Conservation (phyloP, 2,888 invertebrate species). For the Drosophila stalkeri region DNA sequence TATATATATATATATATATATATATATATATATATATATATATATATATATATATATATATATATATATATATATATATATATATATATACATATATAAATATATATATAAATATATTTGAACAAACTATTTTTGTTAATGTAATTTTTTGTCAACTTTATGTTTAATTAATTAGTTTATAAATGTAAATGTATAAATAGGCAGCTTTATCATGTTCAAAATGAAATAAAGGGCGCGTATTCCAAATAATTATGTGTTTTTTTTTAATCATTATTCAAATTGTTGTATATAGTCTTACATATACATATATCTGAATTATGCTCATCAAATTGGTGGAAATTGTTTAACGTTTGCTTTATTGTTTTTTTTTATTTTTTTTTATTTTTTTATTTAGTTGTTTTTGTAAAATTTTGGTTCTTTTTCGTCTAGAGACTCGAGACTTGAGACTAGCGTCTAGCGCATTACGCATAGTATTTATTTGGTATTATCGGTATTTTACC, state of each 20-base stretch:
- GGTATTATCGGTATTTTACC: slow-evolving; percentile 25
- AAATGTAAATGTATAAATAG: slow-evolving; percentile 77
- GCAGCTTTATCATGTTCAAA: slow-evolving; percentile 64
- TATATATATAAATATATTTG: not conserved
- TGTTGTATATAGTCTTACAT: slow-evolving; percentile 40
- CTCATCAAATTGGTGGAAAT: slow-evolving; percentile 74
- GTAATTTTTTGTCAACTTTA: slow-evolving; percentile 10
- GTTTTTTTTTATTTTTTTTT: slow-evolving; percentile 17
- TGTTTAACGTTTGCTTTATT: slow-evolving; percentile 49
- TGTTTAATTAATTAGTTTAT: slow-evolving; percentile 46
- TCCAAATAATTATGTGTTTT: slow-evolving; percentile 43
- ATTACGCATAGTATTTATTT: slow-evolving; percentile 57
- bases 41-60: not conserved
- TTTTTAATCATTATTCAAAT: slow-evolving; percentile 23
- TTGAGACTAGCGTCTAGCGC: slow-evolving; percentile 60
- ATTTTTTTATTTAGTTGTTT: slow-evolving; percentile 9
- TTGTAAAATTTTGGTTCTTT: slow-evolving; percentile 79
- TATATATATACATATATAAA: not conserved
- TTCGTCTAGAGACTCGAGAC: slow-evolving; percentile 63
- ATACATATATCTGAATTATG: slow-evolving; percentile 48
- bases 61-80: not conserved
- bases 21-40: not conserved
- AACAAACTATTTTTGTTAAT: slow-evolving; percentile 45
- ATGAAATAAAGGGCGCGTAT: slow-evolving; percentile 58
- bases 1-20: not conserved